Base-by-base conservation (phyloP, 2,113 vertebrate genomes). In the Anguilla japonica region DNA sequence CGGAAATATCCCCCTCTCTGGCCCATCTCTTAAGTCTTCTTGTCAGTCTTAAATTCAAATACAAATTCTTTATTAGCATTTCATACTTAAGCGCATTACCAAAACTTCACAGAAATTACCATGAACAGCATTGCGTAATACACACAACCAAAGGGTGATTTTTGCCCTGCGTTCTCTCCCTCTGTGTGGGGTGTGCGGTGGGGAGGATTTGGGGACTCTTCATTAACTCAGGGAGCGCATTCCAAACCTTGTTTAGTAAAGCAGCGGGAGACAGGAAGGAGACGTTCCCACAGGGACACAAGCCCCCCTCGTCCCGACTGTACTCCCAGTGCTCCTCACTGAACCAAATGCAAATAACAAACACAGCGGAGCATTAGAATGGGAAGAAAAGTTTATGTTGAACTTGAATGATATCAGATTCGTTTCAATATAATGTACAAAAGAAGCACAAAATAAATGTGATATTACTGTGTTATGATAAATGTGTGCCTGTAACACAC, bases 171-270 rank as follows among this genome's bases (percentile, higher is more conserved):
- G 39, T 41, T 75, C 67, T 46, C 34, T 41, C 39, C 60, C 84
- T 43, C 79, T 78, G 22, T 14, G 4, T 82, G 81, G 56, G 81
- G n/a, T 92, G 86, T 93, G 91, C 91, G 88, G 93, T 92, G 93
- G 94, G 26, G 26, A 93, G 93, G 94, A 94, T 92, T 91, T 93
- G 91, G 91, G 94, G 94, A 93, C 91, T 94, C 93, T 92, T 94
- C 95, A 94, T 93, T 92, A 94, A 94, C 94, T 90, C 89, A 93
- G 92, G 94, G 91, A 93, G 92, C 91, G 90, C 94, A 95, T 96
- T 96, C 95, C 95, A 96, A 95, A 95, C 94, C 95, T 96, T 95
- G 94, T 96, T 95, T 95, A 95, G 95, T 93, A 93, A 95, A 91
- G 93, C 91, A 18, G 40, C 13, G 40, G 79, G 79, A 41, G 79